Percentiles rank a stretch among this genome's conserved stretches.
Evolutionary conservation across 2,888 invertebrate genomes (phyloP).

Genomic region (Caradrina kadenii): DNA sequence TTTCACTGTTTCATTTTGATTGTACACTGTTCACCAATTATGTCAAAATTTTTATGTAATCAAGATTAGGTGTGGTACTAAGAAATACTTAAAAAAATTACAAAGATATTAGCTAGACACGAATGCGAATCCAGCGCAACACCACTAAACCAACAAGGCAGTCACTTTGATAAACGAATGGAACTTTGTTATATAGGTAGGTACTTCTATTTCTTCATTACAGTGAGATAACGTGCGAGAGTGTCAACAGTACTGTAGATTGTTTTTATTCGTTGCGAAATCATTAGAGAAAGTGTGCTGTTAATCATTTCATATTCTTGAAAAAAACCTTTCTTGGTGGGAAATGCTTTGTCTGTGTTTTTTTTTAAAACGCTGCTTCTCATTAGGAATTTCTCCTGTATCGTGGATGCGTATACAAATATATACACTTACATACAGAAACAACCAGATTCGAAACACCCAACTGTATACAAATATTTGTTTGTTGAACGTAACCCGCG

Average conservation of each 20-base stretch:
- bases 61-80: too few species aligned
- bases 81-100: not conserved
- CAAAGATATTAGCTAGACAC: not conserved
- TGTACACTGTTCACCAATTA: too few species aligned
- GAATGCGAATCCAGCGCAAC: not conserved
- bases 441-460: too few species aligned
- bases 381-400: too few species aligned
- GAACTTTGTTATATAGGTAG: not conserved
- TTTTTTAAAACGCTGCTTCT: too few species aligned
- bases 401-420: too few species aligned
- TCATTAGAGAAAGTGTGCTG: constrained; percentile 1
- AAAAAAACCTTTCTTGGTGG: not conserved
- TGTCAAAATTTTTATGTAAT: too few species aligned
- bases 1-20: too few species aligned
- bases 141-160: not conserved
- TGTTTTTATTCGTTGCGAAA: constrained; percentile 1
- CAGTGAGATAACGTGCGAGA: constrained; percentile 16
- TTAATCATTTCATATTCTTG: not conserved
- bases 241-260: not conserved
- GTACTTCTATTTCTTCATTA: constrained; percentile 14
- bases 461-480: too few species aligned
- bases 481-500: too few species aligned
- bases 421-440: too few species aligned
- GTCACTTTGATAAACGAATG: constrained; percentile 5
- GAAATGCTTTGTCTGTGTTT: not conserved